Evolutionary conservation across 2,888 invertebrate species (phyloP), one percentile per base, ranked within the genome.

Genomic region (Diarsia dahlii): DNA sequence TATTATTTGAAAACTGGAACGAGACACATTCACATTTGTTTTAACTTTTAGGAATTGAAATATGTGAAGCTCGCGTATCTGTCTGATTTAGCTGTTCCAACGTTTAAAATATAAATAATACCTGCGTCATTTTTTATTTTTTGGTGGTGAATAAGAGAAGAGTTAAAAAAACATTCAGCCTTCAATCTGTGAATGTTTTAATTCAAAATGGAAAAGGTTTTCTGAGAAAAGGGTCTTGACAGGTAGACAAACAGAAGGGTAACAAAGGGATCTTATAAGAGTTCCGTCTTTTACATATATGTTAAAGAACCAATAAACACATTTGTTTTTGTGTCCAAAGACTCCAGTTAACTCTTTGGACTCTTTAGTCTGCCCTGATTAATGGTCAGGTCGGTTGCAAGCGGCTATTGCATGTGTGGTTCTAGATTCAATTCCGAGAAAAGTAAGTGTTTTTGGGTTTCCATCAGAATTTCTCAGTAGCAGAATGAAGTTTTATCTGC

Each of bases 41-140:
- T 20, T n/a, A 60, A 79, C 60, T 54, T 62, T 76, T 52, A 46
- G 8, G 4, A 80, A 46, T n/a, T 54, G 28, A 52, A 76, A 70
- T 46, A 70, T 58, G 3, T 46, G 28, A 34, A 18, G 50, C 6
- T 60, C 20, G 48, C 52, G 23, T 70, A 79, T 46, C 50, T 34
- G 15, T 60, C 10, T 20, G 52, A 62, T 76, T 70, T 62, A 62
- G 52, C 34, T 79, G 60, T 52, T 13, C 13, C 1, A 54, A 45
- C 45, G 20, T 62, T 76, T 46, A 70, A 70, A 45, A 58, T 68
- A 45, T 20, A 78, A 45, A 69, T 18, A 34, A 50, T n/a, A 20
- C 60, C 28, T 18, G 60, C 18, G 5, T 13, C 18, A 28, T 20
- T 5, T 48, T 48, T 15, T 28, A 46, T 13, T 54, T 74, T 76